Percentiles rank a stretch among this genome's conserved stretches.
These are phyloP conservation scores for Eurystomus gularis DNA, from an alignment of 2,113 vertebrate species.

Conservation along the genomic window DNA sequence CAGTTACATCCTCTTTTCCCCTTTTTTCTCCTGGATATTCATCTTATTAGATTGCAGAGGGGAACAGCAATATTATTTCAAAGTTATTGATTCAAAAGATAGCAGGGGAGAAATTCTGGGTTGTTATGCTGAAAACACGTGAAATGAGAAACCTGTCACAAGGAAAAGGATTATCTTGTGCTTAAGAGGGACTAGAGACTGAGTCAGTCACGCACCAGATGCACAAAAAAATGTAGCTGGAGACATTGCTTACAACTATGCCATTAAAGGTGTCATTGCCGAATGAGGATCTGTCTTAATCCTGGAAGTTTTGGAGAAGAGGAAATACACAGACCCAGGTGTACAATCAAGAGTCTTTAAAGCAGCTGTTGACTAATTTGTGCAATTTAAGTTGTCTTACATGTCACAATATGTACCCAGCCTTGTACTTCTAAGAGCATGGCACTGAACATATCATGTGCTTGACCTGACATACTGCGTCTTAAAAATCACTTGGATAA, in stretches of 20 bases:
- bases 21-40: background rate
- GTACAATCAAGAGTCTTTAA: slow-evolving; percentile 46
- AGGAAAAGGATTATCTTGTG: slow-evolving; percentile 25
- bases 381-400: slow-evolving; percentile 42
- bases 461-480: background rate
- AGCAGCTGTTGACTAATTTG: slow-evolving; percentile 49
- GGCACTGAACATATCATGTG: background rate
- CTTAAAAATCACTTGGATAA: slow-evolving; percentile 3
- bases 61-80: slow-evolving; percentile 56
- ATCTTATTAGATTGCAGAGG: slow-evolving; percentile 6
- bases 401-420: background rate
- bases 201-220: background rate
- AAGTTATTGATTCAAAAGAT: slow-evolving; percentile 65
- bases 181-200: background rate
- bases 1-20: background rate
- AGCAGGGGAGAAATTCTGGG: slow-evolving; percentile 50
- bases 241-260: background rate
- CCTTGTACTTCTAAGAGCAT: background rate
- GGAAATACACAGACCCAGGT: slow-evolving; percentile 27
- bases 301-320: slow-evolving; percentile 2
- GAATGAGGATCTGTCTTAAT: background rate
- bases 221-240: background rate
- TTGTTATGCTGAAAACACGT: slow-evolving; percentile 24
- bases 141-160: slow-evolving; percentile 55
- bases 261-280: background rate